Evolutionary conservation across 1,140 invertebrate genomes (phyloP), one percentile per base, ranked within the genome.

Genomic region (Arctopsyche grandis): DNA sequence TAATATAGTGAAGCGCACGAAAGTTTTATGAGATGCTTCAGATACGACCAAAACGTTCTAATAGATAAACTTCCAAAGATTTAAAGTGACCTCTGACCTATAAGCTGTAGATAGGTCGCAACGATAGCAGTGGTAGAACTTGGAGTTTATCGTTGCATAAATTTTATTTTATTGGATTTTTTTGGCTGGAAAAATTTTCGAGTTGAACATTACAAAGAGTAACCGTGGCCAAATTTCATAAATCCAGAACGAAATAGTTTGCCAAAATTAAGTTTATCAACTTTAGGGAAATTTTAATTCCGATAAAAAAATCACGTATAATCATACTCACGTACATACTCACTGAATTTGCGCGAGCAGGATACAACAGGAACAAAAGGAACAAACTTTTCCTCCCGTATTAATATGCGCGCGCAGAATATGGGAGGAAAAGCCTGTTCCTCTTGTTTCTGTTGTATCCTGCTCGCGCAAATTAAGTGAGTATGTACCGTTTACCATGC

Each of bases 31-130:
- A 9, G 16, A 60, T 19, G n/a, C 21, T 60, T 60, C 56, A 60
- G 56, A 60, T 60, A 60, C 16, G 29, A 38, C 29, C 29, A 7
- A 60, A 60, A 16, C 56, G 56, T 52, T 52, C 48, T 52, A 52
- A 52, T 52, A 19, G 56, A 60, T 60, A 3, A 21, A 60, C n/a
- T 60, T 60, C 56, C 5, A 21, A 60, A 19, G 56, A 19, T 60
- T 19, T 21, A 21, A 60, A 52, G 56, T 60, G 56, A 21, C 56
- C 56, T 60, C 56, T 22, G 63, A 66, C 63, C 63, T 66, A 38
- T 38, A 1, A 4, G 1, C 29, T 7, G 29, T 38, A 38, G 1
- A 38, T 38, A 38, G 1, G 29, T 38, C 29, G 29, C 29, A 38
- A 38, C 7, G 29, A 1, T 38, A 38, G 29, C 7, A 38, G 29